Base-by-base conservation (phyloP, 2,888 invertebrate species). In the Sipha maydis region DNA sequence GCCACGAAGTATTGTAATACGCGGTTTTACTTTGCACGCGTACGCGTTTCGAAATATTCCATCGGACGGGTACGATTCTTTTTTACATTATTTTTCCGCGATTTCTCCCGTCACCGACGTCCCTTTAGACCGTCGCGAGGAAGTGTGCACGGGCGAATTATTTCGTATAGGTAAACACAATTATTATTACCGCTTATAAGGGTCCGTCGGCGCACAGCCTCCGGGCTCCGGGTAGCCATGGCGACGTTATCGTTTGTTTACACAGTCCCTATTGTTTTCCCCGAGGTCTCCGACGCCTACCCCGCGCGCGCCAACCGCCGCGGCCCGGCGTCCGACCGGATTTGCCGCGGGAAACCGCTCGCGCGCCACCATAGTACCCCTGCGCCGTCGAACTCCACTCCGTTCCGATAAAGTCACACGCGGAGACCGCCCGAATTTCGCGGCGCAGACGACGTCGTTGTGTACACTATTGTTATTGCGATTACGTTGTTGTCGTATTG, bases 271-370 rank as follows among this genome's bases (percentile, higher is more conserved):
- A 90, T 89, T 90, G 90, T 90, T 90, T 90, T 90, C 93, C 93
- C 91, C 91, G 91, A 91, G 91, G 83, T 92, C 92, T 41, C 92
- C 91, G 89, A 80, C 92, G 90, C 91, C 92, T 90, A 92, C 91
- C 91, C 92, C 91, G 91, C 93, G 90, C 91, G 91, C 93, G n/a
- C n/a, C n/a, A n/a, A n/a, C 91, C 93, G 91, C 91, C 93, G 91
- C 91, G 7, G 38, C 73, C 78, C 28, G 4, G 19, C 79, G 56
- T 48, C 71, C 54, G 69, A 38, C 78, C 79, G 56, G 54, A 83
- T 73, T 73, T 48, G 48, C 54, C 54, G 28, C 69, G 71, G 71
- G 25, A 75, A 83, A 61, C 34, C 56, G n/a, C 75, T 54, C 25
- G 54, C 21, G 8, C 19, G 17, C 83, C 54, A 25, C 31, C 34